Conservation (phyloP, 2,888 invertebrate genomes). For the Stenodema calcarata region DNA sequence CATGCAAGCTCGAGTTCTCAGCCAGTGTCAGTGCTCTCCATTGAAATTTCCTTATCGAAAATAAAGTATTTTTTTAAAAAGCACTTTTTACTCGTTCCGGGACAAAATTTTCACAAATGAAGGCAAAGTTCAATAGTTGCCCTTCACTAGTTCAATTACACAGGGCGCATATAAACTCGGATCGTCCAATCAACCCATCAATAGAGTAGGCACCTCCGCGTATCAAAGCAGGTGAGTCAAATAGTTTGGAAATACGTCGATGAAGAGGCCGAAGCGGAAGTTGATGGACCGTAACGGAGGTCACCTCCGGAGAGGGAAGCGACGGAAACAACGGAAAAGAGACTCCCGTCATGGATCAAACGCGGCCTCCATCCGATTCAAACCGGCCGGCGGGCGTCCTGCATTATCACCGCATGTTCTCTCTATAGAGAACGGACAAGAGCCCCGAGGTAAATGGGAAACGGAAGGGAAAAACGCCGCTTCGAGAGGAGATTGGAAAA, state of each 20-base stretch:
- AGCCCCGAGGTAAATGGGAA: not conserved
- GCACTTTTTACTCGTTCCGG: no score
- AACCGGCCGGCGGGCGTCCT: not conserved
- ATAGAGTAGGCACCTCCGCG: not conserved
- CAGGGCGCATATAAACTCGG: not conserved
- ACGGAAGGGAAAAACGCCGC: not conserved
- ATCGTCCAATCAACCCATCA: not conserved
- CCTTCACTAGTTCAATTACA: no score
- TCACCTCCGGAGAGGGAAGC: not conserved
- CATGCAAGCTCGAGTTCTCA: no score
- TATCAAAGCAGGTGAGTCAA: not conserved
- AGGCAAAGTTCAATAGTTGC: no score
- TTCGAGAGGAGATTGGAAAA: not conserved
- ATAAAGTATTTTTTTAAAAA: no score
- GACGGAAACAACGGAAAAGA: not conserved
- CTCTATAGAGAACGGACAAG: not conserved
- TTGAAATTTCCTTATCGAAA: no score
- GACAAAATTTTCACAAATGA: no score
- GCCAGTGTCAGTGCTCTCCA: no score
- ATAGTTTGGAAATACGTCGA: not conserved
- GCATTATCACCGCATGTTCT: not conserved
- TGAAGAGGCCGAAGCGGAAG: not conserved
- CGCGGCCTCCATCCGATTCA: not conserved
- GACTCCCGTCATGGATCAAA: not conserved
- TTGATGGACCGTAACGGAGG: constrained; percentile 7